Conservation (phyloP, 1,140 invertebrate genomes). For the Pseudomyrmex gracilis region DNA sequence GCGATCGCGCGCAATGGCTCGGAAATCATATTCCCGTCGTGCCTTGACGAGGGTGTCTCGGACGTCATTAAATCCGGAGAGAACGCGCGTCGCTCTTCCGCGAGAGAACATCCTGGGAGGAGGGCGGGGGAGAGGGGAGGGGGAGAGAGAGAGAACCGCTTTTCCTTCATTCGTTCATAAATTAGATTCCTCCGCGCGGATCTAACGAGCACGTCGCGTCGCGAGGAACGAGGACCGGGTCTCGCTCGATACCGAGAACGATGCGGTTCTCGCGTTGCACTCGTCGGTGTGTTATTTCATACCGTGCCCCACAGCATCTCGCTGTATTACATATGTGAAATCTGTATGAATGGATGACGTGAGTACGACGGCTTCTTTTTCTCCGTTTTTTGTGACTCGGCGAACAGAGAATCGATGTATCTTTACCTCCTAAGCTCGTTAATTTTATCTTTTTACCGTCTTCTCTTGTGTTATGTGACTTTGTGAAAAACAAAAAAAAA, state of each 20-base stretch:
- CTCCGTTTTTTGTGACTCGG: slow-evolving; percentile 44
- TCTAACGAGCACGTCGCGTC: slow-evolving; percentile 11
- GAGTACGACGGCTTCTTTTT: slow-evolving; percentile 63
- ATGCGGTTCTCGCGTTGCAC: slow-evolving; percentile 17
- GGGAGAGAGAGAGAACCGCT: no score
- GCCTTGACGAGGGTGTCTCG: slow-evolving; percentile 66
- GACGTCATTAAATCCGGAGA: slow-evolving; percentile 68
- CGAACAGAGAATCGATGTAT: slow-evolving; percentile 31
- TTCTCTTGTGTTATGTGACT: no score
- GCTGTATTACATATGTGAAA: slow-evolving; percentile 55
- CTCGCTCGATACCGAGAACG: not conserved
- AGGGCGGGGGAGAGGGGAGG: no score
- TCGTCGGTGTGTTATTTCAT: slow-evolving; percentile 72
- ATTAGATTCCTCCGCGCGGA: slow-evolving; percentile 3
- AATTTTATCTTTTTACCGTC: not conserved
- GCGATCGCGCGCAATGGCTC: slow-evolving; percentile 67
- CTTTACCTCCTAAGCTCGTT: not conserved
- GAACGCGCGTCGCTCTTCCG: slow-evolving; percentile 28
- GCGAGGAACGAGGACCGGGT: not conserved
- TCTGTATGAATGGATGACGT: slow-evolving; percentile 46
- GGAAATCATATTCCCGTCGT: slow-evolving; percentile 63
- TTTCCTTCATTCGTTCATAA: slow-evolving; percentile 20
- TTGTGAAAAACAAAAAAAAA: no score
- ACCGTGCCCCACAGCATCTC: slow-evolving; percentile 60
- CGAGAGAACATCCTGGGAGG: not conserved